Evolutionary conservation across 2,888 invertebrate genomes (phyloP).

Genomic region (Clepsis dumicolana): DNA sequence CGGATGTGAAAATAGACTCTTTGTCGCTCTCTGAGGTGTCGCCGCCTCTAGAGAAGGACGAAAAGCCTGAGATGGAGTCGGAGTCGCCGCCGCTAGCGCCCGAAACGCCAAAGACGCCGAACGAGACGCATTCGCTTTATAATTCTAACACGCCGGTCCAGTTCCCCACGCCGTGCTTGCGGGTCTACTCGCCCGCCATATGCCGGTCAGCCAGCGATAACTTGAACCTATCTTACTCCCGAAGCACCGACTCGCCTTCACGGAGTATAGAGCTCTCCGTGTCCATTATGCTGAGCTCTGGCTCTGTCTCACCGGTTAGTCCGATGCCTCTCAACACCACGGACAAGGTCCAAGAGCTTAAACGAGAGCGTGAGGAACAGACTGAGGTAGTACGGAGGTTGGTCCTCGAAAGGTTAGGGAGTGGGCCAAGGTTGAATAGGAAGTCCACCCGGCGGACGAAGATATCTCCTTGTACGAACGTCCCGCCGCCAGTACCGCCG

Average conservation of each 20-base stretch:
- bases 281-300: constrained; percentile 63
- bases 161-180: constrained; percentile 57
- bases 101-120: constrained; percentile 57
- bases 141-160: constrained; percentile 48
- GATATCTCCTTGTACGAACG: constrained; percentile 56
- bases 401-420: constrained; percentile 91
- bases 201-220: constrained; percentile 81
- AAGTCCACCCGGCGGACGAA: constrained; percentile 59
- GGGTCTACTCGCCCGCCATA: constrained; percentile 75
- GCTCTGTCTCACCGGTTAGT: constrained; percentile 66
- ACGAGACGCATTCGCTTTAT: constrained; percentile 43
- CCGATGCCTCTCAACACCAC: constrained; percentile 81
- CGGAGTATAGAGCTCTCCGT: constrained; percentile 62
- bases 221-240: constrained; percentile 64
- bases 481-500: constrained; percentile 53
- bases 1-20: constrained; percentile 59
- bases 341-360: constrained; percentile 91
- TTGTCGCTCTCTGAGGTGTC: constrained; percentile 69
- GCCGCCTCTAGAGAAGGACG: constrained; percentile 62
- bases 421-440: constrained; percentile 55
- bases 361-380: constrained; percentile 92
- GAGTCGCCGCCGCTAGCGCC: constrained; percentile 68
- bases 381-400: constrained; percentile 93
- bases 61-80: constrained; percentile 57
- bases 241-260: constrained; percentile 61